Percentiles rank a stretch among this genome's conserved stretches.
Evolutionary conservation across 2,797 vertebrate genomes (phyloP).

Genomic region (Peromyscus attwateri): DNA sequence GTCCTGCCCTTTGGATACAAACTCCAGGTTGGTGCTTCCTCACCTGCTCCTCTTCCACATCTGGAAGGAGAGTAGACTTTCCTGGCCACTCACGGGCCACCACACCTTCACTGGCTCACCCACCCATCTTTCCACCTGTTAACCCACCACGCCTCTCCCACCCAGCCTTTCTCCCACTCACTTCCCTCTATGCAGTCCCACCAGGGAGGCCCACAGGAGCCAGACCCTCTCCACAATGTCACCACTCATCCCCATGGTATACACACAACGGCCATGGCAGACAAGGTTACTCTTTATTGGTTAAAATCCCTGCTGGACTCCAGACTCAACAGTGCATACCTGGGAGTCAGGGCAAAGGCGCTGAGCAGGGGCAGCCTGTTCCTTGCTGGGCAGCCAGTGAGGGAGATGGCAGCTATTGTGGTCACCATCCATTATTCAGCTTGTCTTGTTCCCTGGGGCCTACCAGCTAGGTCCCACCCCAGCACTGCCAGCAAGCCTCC

Average conservation of each 20-base stretch:
- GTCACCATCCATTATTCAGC: too few species aligned
- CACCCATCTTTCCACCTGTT: too few species aligned
- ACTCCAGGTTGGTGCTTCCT: neutral
- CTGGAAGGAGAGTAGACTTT: neutral
- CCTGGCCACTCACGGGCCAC: neutral
- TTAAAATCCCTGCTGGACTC: neutral
- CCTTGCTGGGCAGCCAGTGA: too few species aligned
- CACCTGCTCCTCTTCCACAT: neutral
- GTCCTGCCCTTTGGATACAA: too few species aligned
- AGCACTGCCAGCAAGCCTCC: neutral
- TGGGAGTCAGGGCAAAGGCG: neutral
- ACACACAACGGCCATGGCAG: rapidly evolving
- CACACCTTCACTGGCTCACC: neutral
- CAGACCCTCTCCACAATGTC: too few species aligned
- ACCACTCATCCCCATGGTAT: rapidly evolving
- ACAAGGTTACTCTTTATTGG: constrained; percentile 35
- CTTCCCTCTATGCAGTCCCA: neutral
- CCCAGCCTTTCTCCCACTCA: neutral
- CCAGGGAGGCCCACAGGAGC: neutral
- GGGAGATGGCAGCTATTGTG: too few species aligned
- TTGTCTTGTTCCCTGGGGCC: neutral
- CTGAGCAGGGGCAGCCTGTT: neutral
- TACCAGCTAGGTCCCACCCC: neutral
- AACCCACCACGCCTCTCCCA: too few species aligned
- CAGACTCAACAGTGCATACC: neutral